phyloP scores from a whole-genome alignment of 2,888 invertebrate genomes.

The Therioaphis trifolii region DNA sequence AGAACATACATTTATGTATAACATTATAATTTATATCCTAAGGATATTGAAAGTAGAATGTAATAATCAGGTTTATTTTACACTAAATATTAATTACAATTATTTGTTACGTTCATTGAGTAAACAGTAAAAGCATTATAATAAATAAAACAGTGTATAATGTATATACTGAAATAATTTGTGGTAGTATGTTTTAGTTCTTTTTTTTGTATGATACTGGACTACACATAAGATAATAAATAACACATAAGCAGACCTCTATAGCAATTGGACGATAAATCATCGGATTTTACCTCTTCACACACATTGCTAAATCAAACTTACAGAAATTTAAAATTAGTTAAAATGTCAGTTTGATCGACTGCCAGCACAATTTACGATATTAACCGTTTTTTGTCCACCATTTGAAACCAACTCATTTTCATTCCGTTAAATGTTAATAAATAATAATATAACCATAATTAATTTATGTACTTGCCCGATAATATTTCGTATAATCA shows the following conservation, averaged over 20 bases:
- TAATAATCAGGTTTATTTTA: conserved; percentile 31
- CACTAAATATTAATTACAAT: conserved; percentile 17
- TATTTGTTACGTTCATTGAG: not conserved
- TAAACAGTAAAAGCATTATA: not conserved
- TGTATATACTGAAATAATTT: not conserved
- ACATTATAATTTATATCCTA: not conserved
- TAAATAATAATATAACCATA: not conserved
- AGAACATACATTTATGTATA: not conserved
- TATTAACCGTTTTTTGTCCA: not conserved
- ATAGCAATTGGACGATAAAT: conserved; percentile 29
- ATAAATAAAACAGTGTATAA: not conserved
- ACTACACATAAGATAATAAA: conserved; percentile 1
- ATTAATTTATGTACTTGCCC: not conserved
- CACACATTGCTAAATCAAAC: conserved; percentile 12
- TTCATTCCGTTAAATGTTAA: not conserved
- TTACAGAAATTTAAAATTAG: conserved; percentile 38
- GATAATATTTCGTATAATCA: no score
- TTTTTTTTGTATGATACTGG: not conserved
- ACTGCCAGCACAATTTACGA: not conserved
- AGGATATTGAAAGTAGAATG: conserved; percentile 28
- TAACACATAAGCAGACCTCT: not conserved
- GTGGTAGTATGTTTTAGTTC: not conserved
- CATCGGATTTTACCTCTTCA: conserved; percentile 31
- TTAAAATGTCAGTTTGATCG: conserved; percentile 38
- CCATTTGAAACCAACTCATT: not conserved